Evolutionary conservation across 92 coral and sea anemone species (phyloP).

Genomic region (Chrysogorgia sp.): DNA sequence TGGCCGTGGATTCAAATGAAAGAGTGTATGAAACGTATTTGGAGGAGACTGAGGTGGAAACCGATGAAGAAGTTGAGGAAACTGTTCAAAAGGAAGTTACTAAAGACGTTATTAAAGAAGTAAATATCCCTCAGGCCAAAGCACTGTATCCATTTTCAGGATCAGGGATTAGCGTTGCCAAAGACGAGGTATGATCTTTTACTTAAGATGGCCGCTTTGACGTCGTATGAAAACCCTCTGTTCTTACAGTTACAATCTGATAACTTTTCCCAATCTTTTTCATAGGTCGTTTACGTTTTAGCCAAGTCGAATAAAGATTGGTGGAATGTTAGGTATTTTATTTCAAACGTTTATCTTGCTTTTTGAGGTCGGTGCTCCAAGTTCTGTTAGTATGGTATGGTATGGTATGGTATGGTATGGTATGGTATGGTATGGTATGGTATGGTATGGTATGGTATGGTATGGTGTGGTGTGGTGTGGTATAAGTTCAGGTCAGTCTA

Average conservation of each 20-base stretch:
- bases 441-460: no score
- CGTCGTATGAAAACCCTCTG: no score
- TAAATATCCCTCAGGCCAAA: constrained; percentile 87
- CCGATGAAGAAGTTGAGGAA: constrained; percentile 96
- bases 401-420: no score
- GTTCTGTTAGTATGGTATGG: no score
- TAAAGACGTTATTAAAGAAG: constrained; percentile 81
- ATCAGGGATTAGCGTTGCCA: constrained; percentile 78
- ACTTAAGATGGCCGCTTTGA: no score
- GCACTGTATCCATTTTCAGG: constrained; percentile 80
- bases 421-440: no score
- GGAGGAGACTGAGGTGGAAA: constrained; percentile 90
- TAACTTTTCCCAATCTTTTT: constrained; percentile 1
- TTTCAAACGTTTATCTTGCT: no score
- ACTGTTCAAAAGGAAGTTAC: constrained; percentile 75
- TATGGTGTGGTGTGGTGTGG: no score
- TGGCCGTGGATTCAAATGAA: constrained; percentile 22
- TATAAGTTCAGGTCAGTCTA: no score
- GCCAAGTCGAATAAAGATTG: constrained; percentile 95
- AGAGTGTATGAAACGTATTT: constrained; percentile 68
- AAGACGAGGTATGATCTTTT: constrained; percentile 75
- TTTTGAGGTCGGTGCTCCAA: no score
- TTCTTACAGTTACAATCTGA: background rate
- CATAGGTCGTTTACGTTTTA: constrained; percentile 73
- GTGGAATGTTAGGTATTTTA: constrained; percentile 94